Evolutionary conservation across 2,888 invertebrate species (phyloP).

Genomic region (Catonia carolina): DNA sequence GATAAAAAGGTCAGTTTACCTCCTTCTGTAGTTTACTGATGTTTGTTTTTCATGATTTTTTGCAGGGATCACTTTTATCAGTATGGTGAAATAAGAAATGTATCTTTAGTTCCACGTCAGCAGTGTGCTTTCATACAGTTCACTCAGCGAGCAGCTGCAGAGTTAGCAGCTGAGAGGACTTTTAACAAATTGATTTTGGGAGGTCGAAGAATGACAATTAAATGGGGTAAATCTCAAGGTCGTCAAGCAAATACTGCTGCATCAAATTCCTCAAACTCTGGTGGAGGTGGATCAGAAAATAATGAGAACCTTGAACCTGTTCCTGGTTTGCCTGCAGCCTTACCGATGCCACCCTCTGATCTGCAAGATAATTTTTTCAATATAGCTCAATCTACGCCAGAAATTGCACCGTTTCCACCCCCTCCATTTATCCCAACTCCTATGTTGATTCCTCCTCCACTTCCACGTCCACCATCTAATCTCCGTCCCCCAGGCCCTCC

Average conservation of each 20-base stretch:
- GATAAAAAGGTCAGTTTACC: too few species aligned
- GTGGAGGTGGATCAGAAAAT: constrained; percentile 21
- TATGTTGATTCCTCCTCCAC: constrained; percentile 35
- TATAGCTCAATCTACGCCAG: constrained; percentile 41
- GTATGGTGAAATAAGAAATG: constrained; percentile 92
- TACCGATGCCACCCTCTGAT: constrained; percentile 57
- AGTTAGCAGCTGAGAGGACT: constrained; percentile 89
- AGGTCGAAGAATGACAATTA: constrained; percentile 87
- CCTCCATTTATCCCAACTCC: constrained; percentile 48
- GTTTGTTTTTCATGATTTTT: too few species aligned
- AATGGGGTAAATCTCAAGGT: constrained; percentile 94
- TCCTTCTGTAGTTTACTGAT: too few species aligned
- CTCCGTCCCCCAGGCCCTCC: constrained; percentile 40
- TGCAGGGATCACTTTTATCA: constrained; percentile 96
- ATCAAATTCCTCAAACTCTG: constrained; percentile 30
- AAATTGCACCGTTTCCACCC: constrained; percentile 43
- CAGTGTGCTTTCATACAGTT: constrained; percentile 97
- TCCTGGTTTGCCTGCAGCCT: constrained; percentile 66
- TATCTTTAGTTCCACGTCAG: constrained; percentile 87
- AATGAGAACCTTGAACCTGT: constrained; percentile 56
- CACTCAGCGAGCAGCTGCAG: constrained; percentile 82
- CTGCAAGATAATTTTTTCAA: constrained; percentile 62
- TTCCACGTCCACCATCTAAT: constrained; percentile 41
- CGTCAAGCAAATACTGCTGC: constrained; percentile 36
- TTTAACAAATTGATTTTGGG: constrained; percentile 87